These are phyloP conservation scores for Microcebus griseorufus DNA, from an alignment of 2,113 vertebrate genomes.

Conservation along the genomic window DNA sequence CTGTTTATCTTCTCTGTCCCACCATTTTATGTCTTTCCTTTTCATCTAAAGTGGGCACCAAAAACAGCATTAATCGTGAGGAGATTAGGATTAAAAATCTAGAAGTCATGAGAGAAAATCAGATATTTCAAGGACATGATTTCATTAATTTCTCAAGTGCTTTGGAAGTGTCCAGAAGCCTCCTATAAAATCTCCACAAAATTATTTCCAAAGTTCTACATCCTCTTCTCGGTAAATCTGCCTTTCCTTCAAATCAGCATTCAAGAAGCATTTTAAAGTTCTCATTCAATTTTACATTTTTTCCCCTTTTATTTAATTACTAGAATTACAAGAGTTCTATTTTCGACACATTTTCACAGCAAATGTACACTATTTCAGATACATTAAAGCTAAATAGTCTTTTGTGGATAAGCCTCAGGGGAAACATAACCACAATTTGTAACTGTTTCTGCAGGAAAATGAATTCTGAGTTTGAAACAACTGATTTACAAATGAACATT, in stretches of 20 bases:
- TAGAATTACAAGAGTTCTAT: slow-evolving; percentile 39
- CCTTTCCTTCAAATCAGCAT: neutral
- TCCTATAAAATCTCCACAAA: neutral
- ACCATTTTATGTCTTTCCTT: neutral
- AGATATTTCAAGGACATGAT: neutral
- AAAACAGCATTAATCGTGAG: neutral
- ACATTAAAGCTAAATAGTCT: slow-evolving; percentile 46
- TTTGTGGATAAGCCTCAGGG: slow-evolving; percentile 41
- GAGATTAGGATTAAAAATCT: neutral
- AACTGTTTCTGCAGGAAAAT: slow-evolving; percentile 46
- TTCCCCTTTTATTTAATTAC: slow-evolving; percentile 53
- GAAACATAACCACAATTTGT: slow-evolving; percentile 29
- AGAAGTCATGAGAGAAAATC: neutral
- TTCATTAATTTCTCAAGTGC: slow-evolving; percentile 4
- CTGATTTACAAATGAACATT: slow-evolving; percentile 55
- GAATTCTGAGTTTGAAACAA: slow-evolving; percentile 43
- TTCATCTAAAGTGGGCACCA: neutral
- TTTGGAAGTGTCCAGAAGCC: neutral
- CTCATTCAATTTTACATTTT: slow-evolving; percentile 32
- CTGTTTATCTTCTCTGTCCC: neutral
- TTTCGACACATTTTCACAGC: slow-evolving; percentile 48
- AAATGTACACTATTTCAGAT: slow-evolving; percentile 56
- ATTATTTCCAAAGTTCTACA: neutral
- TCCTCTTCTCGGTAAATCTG: neutral
- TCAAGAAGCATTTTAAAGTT: slow-evolving; percentile 37